These are phyloP conservation scores for Platyura marginata DNA, from an alignment of 1,140 invertebrate genomes.

Conservation along the genomic window DNA sequence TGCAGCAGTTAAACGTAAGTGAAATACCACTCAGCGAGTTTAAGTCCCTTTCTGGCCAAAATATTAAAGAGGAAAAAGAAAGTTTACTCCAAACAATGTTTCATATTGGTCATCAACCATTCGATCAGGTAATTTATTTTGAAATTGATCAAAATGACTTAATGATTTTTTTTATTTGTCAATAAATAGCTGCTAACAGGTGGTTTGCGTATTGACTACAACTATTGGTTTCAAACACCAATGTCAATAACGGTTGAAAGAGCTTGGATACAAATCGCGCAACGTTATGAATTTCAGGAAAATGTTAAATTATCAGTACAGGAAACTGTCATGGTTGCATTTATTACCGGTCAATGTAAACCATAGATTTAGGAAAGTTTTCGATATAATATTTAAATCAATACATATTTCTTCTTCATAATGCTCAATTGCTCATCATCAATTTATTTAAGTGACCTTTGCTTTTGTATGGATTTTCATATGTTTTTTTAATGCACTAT, in stretches of 20 bases:
- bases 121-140: conserved; percentile 39
- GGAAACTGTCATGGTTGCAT: conserved; percentile 23
- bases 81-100: conserved; percentile 51
- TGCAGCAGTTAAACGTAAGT: conserved; percentile 33
- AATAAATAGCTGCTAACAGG: conserved; percentile 27
- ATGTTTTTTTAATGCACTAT: conserved; percentile 15
- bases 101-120: conserved; percentile 45
- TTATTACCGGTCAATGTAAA: conserved; percentile 10
- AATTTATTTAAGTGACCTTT: not conserved
- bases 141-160: conserved; percentile 1
- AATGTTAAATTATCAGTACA: conserved; percentile 20
- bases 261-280: conserved; percentile 29
- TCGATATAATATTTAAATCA: not conserved
- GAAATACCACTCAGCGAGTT: conserved; percentile 17
- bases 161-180: conserved; percentile 3
- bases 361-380: not conserved
- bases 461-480: conserved; percentile 14
- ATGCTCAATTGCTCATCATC: not conserved
- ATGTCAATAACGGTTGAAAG: conserved; percentile 31
- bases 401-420: not conserved
- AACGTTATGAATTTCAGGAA: conserved; percentile 30
- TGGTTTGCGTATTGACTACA: conserved; percentile 32
- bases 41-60: conserved; percentile 15
- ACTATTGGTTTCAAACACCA: conserved; percentile 29
- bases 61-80: conserved; percentile 31